These are phyloP conservation scores for Myopa tessellatipennis DNA, from an alignment of 2,888 invertebrate genomes.

Conservation along the genomic window DNA sequence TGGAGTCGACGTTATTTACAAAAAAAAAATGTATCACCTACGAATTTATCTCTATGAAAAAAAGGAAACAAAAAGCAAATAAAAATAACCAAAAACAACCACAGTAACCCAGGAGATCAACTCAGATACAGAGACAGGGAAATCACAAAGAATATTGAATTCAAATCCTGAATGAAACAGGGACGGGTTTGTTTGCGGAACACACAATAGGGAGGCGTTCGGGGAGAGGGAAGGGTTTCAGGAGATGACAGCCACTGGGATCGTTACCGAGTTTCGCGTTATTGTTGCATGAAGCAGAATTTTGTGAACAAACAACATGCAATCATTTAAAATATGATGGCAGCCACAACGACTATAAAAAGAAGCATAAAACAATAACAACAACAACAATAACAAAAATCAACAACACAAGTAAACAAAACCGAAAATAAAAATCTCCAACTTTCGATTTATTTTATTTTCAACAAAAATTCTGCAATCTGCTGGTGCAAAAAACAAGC, in stretches of 20 bases:
- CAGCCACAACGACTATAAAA: neutral
- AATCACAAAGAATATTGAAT: constrained; percentile 10
- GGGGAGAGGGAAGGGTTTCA: neutral
- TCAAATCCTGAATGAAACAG: neutral
- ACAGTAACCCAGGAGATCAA: neutral
- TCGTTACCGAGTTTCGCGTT: constrained; percentile 4
- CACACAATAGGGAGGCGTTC: neutral
- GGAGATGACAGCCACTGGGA: neutral
- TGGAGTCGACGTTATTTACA: neutral
- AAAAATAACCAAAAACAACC: neutral
- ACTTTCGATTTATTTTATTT: constrained; percentile 13
- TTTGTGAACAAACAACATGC: constrained; percentile 25
- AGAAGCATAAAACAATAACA: too few relatives aligned
- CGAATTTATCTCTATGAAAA: neutral
- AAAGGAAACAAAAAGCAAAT: neutral
- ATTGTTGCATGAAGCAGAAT: neutral
- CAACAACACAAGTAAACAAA: neutral
- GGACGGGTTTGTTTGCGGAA: neutral
- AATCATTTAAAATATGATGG: constrained; percentile 34
- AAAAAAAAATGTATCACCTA: neutral
- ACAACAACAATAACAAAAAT: neutral
- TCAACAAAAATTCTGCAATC: neutral
- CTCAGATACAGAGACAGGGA: neutral
- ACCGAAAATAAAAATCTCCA: too few relatives aligned
- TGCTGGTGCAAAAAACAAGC: neutral